Evolutionary conservation across 2,113 vertebrate species (phyloP).

Genomic region (Ascaphus truei): DNA sequence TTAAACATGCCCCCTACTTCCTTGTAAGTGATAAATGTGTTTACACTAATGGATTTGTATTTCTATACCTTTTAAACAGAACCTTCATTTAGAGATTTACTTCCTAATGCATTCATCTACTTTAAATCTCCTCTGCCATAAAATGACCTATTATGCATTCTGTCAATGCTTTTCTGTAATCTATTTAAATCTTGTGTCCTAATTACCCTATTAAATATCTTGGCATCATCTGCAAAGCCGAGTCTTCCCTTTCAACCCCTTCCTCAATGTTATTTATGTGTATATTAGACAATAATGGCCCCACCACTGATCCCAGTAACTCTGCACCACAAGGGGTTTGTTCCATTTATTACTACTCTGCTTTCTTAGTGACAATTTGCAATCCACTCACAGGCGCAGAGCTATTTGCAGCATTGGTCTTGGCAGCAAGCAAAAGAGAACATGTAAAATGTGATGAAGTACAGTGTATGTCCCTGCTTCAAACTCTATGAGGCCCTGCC

Average conservation of each 20-base stretch:
- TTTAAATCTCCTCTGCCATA: not conserved
- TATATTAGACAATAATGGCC: not conserved
- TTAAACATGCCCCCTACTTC: too few relatives aligned
- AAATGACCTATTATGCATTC: not conserved
- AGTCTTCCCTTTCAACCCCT: not conserved
- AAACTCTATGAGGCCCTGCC: too few relatives aligned
- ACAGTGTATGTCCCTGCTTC: too few relatives aligned
- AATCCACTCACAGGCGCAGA: too few relatives aligned
- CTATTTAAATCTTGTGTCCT: not conserved
- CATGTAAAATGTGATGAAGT: too few relatives aligned
- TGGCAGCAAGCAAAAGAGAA: too few relatives aligned
- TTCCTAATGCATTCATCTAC: not conserved
- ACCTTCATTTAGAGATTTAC: too few relatives aligned
- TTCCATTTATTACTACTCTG: not conserved
- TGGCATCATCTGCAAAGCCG: not conserved
- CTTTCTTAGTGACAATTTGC: not conserved
- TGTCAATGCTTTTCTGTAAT: not conserved
- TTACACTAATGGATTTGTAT: too few relatives aligned
- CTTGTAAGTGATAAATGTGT: too few relatives aligned
- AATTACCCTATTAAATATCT: not conserved
- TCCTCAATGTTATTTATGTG: not conserved
- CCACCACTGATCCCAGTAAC: not conserved
- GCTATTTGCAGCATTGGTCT: too few relatives aligned
- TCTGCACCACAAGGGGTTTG: not conserved
- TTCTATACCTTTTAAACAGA: too few relatives aligned